Percentiles rank a stretch among this genome's conserved stretches.
These are phyloP conservation scores for Chrosomus eos DNA, from an alignment of 2,797 vertebrate genomes.

Conservation along the genomic window DNA sequence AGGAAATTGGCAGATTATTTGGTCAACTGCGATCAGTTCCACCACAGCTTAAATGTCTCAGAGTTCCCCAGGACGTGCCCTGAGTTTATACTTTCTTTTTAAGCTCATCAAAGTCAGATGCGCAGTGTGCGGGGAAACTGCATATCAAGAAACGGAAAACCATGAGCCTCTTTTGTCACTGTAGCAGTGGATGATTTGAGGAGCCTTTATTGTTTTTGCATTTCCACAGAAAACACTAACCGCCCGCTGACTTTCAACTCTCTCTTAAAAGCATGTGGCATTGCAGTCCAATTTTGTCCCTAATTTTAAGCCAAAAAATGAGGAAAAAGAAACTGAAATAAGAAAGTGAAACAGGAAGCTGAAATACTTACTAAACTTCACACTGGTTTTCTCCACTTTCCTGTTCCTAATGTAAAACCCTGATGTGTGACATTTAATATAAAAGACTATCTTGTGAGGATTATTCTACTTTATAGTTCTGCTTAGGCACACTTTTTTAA, in stretches of 20 bases:
- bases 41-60: slow-evolving; percentile 76
- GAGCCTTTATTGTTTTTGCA: slow-evolving; percentile 31
- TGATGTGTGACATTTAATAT: slow-evolving; percentile 51
- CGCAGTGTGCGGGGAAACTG: slow-evolving; percentile 67
- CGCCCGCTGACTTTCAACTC: slow-evolving; percentile 52
- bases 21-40: slow-evolving; percentile 83
- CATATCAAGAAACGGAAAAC: slow-evolving; percentile 66
- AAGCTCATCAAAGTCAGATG: slow-evolving; percentile 80
- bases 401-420: slow-evolving; percentile 45
- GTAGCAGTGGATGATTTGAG: slow-evolving; percentile 34
- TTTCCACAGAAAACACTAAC: slow-evolving; percentile 30
- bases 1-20: slow-evolving; percentile 85
- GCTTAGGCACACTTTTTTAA: neutral
- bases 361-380: slow-evolving; percentile 57
- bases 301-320: slow-evolving; percentile 63
- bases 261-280: slow-evolving; percentile 64
- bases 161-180: slow-evolving; percentile 48
- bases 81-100: slow-evolving; percentile 62
- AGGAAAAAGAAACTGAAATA: slow-evolving; percentile 1
- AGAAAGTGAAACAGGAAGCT: slow-evolving; percentile 52
- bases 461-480: slow-evolving; percentile 38
- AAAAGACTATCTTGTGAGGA: slow-evolving; percentile 7
- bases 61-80: slow-evolving; percentile 73
- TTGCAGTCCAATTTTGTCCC: slow-evolving; percentile 59
- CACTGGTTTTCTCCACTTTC: slow-evolving; percentile 21